Percentiles rank a stretch among this genome's conserved stretches.
Conservation (phyloP, 2,113 vertebrate genomes). For the Argyrosomus japonicus region DNA sequence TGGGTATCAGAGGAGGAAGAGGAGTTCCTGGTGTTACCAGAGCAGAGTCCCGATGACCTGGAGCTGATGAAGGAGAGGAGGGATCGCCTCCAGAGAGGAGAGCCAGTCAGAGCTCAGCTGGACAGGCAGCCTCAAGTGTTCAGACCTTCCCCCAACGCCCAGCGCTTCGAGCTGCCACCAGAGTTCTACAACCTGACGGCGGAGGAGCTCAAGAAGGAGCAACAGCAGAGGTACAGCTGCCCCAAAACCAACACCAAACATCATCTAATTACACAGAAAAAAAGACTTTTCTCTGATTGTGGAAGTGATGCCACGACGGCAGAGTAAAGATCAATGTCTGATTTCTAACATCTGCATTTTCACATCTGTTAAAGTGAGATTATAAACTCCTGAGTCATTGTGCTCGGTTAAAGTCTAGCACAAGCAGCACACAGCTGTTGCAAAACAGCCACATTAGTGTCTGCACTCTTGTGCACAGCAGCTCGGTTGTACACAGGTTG, state of each 20-base stretch:
- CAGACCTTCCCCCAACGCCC: conserved; percentile 84
- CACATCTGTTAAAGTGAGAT: background rate
- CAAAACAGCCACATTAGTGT: background rate
- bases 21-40: conserved; percentile 89
- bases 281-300: background rate
- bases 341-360: background rate
- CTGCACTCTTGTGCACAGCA: background rate
- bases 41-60: conserved; percentile 78
- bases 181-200: conserved; percentile 93
- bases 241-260: background rate
- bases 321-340: background rate
- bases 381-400: background rate
- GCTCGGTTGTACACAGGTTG: background rate
- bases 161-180: conserved; percentile 88
- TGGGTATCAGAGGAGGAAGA: conserved; percentile 83
- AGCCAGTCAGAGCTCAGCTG: conserved; percentile 89
- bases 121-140: conserved; percentile 87
- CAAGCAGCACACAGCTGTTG: background rate
- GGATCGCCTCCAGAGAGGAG: conserved; percentile 85
- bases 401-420: background rate
- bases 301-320: background rate
- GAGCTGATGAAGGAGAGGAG: conserved; percentile 84
- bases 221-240: conserved; percentile 85
- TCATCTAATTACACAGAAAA: background rate
- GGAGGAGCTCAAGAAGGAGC: conserved; percentile 91